These are phyloP conservation scores for Drosophila insularis DNA, from an alignment of 1,140 invertebrate genomes.

Conservation along the genomic window DNA sequence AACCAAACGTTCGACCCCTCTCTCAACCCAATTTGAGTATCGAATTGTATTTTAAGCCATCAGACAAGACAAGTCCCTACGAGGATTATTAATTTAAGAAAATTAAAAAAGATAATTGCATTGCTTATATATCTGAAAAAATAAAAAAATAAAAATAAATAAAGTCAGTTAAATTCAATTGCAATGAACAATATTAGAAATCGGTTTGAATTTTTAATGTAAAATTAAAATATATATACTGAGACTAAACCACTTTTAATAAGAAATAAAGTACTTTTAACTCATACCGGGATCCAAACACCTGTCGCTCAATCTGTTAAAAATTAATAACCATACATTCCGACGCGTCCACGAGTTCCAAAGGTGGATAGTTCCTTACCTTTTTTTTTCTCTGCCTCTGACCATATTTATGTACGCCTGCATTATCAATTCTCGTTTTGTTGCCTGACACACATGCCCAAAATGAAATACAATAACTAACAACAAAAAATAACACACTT, in stretches of 20 bases:
- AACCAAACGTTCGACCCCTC: not conserved
- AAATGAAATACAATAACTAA: conserved; percentile 33
- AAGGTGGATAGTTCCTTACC: conserved; percentile 50
- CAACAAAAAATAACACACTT: conserved; percentile 11
- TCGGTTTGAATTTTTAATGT: no score
- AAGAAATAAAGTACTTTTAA: no score
- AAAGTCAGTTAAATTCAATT: no score
- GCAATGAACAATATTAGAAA: no score
- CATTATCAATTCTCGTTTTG: conserved; percentile 14
- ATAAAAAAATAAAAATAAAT: no score
- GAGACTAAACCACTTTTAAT: no score
- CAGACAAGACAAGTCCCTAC: not conserved
- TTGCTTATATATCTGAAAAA: no score
- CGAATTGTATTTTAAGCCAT: not conserved
- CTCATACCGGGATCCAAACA: no score
- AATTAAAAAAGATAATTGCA: no score
- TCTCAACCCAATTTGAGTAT: not conserved
- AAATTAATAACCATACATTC: conserved; percentile 58
- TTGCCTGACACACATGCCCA: conserved; percentile 72
- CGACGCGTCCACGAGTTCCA: conserved; percentile 59
- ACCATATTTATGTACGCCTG: not conserved
- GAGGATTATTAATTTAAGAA: not conserved
- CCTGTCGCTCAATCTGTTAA: not conserved
- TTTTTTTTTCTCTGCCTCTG: conserved; percentile 30
- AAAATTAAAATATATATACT: no score